A percentile compares a stretch with the other conserved stretches of the same genome.
Evolutionary conservation across 2,113 vertebrate species (phyloP).

Genomic region (Oryzias melastigma): DNA sequence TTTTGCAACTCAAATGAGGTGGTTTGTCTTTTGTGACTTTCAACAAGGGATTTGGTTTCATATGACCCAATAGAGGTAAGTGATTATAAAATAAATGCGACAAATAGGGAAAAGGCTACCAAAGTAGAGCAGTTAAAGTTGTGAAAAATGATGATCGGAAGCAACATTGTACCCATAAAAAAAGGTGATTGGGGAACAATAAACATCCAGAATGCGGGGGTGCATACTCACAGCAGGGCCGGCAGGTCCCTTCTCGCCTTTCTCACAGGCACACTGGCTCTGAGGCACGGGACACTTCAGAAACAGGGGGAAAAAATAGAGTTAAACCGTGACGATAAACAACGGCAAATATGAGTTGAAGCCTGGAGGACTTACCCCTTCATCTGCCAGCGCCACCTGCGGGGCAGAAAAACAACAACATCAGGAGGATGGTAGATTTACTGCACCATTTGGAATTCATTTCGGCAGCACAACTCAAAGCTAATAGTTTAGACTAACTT

Average conservation of each 20-base stretch:
- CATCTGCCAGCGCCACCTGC: constrained; percentile 82
- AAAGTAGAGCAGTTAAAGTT: background rate
- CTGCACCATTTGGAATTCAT: background rate
- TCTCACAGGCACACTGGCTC: constrained; percentile 82
- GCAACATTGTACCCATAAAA: background rate
- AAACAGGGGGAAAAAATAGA: constrained; percentile 25
- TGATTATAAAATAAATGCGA: too few relatives aligned
- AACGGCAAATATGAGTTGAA: constrained; percentile 9
- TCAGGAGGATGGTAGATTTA: constrained; percentile 20
- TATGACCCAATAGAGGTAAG: too few relatives aligned
- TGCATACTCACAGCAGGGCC: constrained; percentile 83
- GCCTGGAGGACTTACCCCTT: constrained; percentile 78
- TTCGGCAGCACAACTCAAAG: too few relatives aligned
- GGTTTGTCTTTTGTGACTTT: constrained; percentile 12
- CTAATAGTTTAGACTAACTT: too few relatives aligned
- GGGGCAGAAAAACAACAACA: constrained; percentile 29
- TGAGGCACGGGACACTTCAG: constrained; percentile 79
- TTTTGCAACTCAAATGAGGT: constrained; percentile 30
- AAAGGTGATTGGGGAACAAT: background rate
- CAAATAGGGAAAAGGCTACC: background rate
- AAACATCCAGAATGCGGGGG: too few relatives aligned
- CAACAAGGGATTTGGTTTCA: background rate
- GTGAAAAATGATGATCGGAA: background rate
- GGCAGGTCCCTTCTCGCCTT: constrained; percentile 82
- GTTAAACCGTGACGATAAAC: constrained; percentile 12